Base-by-base conservation (phyloP, 1,140 invertebrate species). In the Homalodisca vitripennis region DNA sequence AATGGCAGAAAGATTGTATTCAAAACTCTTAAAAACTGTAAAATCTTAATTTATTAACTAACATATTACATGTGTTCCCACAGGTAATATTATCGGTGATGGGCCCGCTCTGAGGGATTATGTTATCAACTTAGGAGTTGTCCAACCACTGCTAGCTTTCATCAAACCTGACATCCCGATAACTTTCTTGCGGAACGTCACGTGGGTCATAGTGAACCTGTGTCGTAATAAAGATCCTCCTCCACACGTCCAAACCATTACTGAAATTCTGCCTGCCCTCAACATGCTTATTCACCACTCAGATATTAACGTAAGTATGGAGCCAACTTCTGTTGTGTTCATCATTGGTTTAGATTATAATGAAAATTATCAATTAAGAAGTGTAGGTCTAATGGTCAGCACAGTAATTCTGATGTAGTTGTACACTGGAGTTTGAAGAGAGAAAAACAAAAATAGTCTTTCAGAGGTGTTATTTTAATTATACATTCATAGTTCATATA, bases 201-300 rank as follows among this genome's bases (percentile, higher is more conserved):
- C 95, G 27, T 98, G 96, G 96, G 95, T 98, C 29, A 95, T 98
- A 82, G 95, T 98, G 14, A 98, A 98, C 82, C 85, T 98, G 75
- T 98, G 95, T 84, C 89, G 96, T 73, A 97, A 93, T 84, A 98
- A 98, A 84, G 94, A 98, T 78, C 95, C 95, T 30, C 92, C 95
- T 12, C 93, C 93, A 74, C 87, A 91, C 73, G 84, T 89, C 63
- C 83, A 87, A 75, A 97, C 95, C 6, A 97, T 98, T 73, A 85
- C 89, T 76, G 92, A 97, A 81, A 90, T 99, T 78, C 85, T 99
- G 74, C 97, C 98, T 55, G 96, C 97, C 60, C 86, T 99, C 24
- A 92, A 92, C 79, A 83, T 92, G 76, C 87, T 99, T 22, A 98
- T 99, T 75, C 92, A 96, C 82, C 96, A 99, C 80, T 89, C 87